Percentiles rank a stretch among this genome's conserved stretches.
Evolutionary conservation across 64 coral and sea anemone genomes (phyloP).

Genomic region (Anthopleura sola): DNA sequence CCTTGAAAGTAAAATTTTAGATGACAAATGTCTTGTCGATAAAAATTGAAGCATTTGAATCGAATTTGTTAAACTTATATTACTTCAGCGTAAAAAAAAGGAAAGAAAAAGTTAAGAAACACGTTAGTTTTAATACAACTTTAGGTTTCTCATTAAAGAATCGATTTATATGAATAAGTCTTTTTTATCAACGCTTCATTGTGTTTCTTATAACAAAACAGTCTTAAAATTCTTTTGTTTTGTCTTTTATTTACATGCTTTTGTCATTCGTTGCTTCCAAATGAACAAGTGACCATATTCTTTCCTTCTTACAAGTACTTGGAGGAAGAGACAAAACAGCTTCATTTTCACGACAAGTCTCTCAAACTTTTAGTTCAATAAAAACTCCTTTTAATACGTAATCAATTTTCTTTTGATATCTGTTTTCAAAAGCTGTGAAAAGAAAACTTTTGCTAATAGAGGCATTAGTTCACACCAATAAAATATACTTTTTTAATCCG

Average conservation of each 20-base stretch:
- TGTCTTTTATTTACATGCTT: not conserved
- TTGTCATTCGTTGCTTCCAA: conserved; percentile 1
- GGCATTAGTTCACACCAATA: not conserved
- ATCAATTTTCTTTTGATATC: not conserved
- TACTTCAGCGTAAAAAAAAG: no score
- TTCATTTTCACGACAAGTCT: not conserved
- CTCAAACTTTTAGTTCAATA: not conserved
- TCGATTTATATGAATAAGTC: no score
- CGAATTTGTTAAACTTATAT: no score
- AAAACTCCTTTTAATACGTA: not conserved
- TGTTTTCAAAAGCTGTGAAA: not conserved
- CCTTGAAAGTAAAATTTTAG: no score
- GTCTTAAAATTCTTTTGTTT: not conserved
- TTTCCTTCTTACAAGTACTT: not conserved
- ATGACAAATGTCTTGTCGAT: no score
- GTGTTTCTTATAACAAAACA: not conserved
- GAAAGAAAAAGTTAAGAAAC: no score
- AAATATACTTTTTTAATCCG: not conserved
- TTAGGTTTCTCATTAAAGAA: no score
- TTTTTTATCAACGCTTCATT: not conserved
- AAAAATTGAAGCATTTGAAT: no score
- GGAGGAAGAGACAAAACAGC: no score
- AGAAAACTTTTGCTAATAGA: not conserved
- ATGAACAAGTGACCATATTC: not conserved
- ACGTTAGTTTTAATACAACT: no score